Conservation (phyloP, 2,113 vertebrate species). For the Craseonycteris thonglongyai region DNA sequence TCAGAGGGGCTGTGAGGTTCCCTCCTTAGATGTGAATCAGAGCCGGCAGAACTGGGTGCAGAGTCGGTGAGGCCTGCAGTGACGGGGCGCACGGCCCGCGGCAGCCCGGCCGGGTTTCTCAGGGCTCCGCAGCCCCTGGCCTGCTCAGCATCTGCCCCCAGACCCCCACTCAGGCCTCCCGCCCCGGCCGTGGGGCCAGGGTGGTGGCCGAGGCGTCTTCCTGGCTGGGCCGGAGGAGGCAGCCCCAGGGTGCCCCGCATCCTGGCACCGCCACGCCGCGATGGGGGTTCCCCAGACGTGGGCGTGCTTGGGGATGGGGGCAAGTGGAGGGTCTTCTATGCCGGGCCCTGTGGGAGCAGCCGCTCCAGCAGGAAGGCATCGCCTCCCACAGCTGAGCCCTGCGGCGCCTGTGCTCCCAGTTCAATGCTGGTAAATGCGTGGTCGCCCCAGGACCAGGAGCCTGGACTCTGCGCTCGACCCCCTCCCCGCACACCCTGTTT, state of each 20-base stretch:
- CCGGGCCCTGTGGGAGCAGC: accelerated
- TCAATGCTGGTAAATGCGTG: too few species aligned
- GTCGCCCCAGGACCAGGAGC: background rate
- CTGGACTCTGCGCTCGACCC: background rate
- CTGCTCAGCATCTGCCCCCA: conserved; percentile 45
- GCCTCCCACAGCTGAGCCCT: background rate
- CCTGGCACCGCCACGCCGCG: background rate
- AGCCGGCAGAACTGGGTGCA: background rate
- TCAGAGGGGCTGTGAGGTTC: conserved; percentile 24
- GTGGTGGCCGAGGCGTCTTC: accelerated
- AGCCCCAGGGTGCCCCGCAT: background rate
- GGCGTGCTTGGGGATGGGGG: accelerated
- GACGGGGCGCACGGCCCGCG: background rate
- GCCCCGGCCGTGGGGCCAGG: background rate
- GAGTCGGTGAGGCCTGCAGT: background rate
- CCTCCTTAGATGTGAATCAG: conserved; percentile 62
- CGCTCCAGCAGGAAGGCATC: accelerated
- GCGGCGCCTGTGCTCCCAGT: accelerated
- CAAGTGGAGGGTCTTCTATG: accelerated
- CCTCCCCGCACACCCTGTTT: accelerated
- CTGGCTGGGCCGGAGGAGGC: background rate
- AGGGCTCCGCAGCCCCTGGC: background rate
- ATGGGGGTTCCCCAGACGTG: background rate
- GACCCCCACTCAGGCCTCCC: background rate
- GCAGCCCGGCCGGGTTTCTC: too few species aligned